Evolutionary conservation across 2,113 vertebrate species (phyloP), one percentile per base, ranked within the genome.

Genomic region (Cepphus grylle): DNA sequence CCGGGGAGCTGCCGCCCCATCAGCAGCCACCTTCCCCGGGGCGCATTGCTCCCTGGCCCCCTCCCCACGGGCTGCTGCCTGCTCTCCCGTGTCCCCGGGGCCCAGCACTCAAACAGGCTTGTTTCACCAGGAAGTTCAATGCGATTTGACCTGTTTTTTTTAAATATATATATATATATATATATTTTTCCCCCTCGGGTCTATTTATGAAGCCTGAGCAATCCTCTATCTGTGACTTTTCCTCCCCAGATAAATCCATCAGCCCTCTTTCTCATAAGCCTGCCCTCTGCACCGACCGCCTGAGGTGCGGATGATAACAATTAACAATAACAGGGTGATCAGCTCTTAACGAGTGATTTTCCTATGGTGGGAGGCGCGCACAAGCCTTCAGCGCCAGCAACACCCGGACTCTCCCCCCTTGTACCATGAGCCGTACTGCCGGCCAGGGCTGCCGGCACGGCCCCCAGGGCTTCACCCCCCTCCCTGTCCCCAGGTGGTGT

Each of bases 141-240:
- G 62, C 0, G 9, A 94, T 96, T 91, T 97, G 94, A 97, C 94
- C 96, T 96, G 69, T 87, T 94, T 97, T 86, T 74, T 3, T 15
- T 5, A 42, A 45, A 34, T 4, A 29, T 22, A 23, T 70, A 10
- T 77, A 77, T 77, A 77, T 77, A 38, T 78, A 50, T 73, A 16
- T 23, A 45, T 19, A n/a, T 63, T 69, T 15, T 14, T 42, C 43
- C 9, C 17, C 77, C 84, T 95, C 11, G 7, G 74, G 91, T 85
- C 84, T 97, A 32, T 96, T 95, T 97, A 91, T 87, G 89, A 96
- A 95, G 89, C 84, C 79, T 69, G 49, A 96, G 78, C 81, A 85
- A 81, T 89, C 45, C 78, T 93, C 82, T 91, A 62, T 94, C 86
- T 90, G 65, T n/a, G 70, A 91, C 61, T 95, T 82, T 59, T 78